A percentile compares a stretch with the other conserved stretches of the same genome.
Conservation (phyloP, 2,888 invertebrate species). For the Hypena proboscidalis region DNA sequence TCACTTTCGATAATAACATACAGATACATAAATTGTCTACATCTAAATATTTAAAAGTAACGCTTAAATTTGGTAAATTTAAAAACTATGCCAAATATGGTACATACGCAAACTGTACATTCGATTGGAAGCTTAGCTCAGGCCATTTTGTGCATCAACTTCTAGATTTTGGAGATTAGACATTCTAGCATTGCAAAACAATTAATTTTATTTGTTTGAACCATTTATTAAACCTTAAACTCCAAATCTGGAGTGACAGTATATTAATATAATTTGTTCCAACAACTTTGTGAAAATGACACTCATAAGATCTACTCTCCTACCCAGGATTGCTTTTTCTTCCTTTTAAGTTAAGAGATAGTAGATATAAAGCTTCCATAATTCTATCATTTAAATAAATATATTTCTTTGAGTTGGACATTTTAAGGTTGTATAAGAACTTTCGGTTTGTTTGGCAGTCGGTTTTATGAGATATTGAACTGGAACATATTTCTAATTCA, state of each 20-base stretch:
- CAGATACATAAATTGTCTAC: not conserved
- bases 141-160: too few species aligned
- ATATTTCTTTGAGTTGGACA: constrained; percentile 48
- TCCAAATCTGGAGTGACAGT: too few species aligned
- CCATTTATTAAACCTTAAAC: too few species aligned
- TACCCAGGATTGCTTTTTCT: constrained; percentile 12
- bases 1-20: not conserved
- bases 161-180: too few species aligned
- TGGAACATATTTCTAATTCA: constrained; percentile 43
- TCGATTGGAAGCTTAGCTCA: too few species aligned
- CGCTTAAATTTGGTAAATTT: not conserved
- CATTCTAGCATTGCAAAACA: too few species aligned
- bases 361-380: constrained; percentile 54
- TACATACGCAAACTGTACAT: too few species aligned
- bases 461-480: constrained; percentile 45
- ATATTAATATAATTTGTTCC: too few species aligned
- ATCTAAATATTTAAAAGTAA: not conserved
- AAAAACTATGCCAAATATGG: not conserved
- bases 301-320: not conserved
- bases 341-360: constrained; percentile 49
- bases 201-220: too few species aligned
- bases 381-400: constrained; percentile 57
- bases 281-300: not conserved
- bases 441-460: constrained; percentile 64
- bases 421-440: constrained; percentile 58